A percentile compares a stretch with the other conserved stretches of the same genome.
phyloP scores from a whole-genome alignment of 1,140 invertebrate species.

The Heliconius congener region DNA sequence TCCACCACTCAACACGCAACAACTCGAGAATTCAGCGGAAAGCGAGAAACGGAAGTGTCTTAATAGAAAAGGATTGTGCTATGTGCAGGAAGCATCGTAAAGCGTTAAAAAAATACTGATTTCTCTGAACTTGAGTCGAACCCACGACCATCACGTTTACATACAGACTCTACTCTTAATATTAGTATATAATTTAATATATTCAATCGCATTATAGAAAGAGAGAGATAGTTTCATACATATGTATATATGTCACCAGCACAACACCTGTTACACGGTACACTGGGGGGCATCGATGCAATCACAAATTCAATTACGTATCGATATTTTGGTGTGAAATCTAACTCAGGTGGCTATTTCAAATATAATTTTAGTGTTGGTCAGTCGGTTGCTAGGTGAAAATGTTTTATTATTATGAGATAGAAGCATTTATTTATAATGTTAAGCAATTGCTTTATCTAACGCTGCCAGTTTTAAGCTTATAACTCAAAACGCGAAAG shows the following conservation, averaged over 20 bases:
- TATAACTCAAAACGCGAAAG: no score
- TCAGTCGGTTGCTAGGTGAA: not conserved
- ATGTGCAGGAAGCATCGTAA: not conserved
- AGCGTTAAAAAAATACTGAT: no score
- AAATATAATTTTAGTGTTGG: slow-evolving; percentile 45
- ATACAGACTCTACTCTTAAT: not conserved
- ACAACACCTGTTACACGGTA: slow-evolving; percentile 66
- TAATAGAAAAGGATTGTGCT: no score
- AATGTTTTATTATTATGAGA: not conserved
- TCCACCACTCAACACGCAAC: no score
- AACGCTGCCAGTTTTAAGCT: not conserved
- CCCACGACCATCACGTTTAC: not conserved
- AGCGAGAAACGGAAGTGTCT: no score
- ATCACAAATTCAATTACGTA: slow-evolving; percentile 71
- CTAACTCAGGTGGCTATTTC: slow-evolving; percentile 41
- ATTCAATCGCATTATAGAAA: no score
- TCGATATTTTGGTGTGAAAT: slow-evolving; percentile 52
- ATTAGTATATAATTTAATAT: no score
- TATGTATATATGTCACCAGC: slow-evolving; percentile 34
- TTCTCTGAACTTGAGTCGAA: not conserved
- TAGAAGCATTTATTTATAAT: not conserved
- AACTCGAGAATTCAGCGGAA: no score
- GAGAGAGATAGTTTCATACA: not conserved
- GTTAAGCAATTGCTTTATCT: not conserved
- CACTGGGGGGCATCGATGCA: slow-evolving; percentile 46